A percentile compares a stretch with the other conserved stretches of the same genome.
phyloP scores from a whole-genome alignment of 2,113 vertebrate genomes.

The Thymallus thymallus region DNA sequence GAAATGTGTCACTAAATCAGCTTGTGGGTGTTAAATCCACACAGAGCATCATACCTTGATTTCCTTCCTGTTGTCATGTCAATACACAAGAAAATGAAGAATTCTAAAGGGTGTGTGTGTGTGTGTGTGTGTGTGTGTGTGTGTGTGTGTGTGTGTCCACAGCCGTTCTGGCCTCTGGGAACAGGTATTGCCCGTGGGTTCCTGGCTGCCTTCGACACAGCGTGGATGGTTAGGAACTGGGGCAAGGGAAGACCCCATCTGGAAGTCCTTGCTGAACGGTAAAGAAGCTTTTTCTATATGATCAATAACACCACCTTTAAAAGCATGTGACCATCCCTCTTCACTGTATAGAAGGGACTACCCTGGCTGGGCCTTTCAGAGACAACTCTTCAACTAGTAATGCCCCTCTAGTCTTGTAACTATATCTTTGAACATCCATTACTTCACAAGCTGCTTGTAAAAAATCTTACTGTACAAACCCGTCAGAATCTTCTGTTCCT shows the following conservation, averaged over 20 bases:
- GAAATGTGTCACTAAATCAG: background rate
- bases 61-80: too few species aligned
- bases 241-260: slow-evolving; percentile 73
- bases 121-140: slow-evolving; percentile 1
- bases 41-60: background rate
- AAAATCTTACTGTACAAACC: too few species aligned
- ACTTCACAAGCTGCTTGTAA: too few species aligned
- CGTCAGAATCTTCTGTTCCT: background rate
- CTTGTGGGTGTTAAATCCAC: background rate
- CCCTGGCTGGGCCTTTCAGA: too few species aligned
- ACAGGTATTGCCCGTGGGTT: slow-evolving; percentile 92
- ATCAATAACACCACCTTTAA: slow-evolving; percentile 41
- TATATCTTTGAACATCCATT: too few species aligned
- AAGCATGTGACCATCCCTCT: background rate
- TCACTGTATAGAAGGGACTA: slow-evolving; percentile 33
- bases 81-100: too few species aligned
- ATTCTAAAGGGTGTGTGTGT: too few species aligned
- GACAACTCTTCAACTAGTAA: too few species aligned
- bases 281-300: slow-evolving; percentile 24
- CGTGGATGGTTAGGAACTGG: slow-evolving; percentile 94
- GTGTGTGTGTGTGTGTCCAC: slow-evolving; percentile 35
- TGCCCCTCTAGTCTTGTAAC: too few species aligned
- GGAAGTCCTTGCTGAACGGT: slow-evolving; percentile 89
- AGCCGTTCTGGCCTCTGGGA: slow-evolving; percentile 97
- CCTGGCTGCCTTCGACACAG: slow-evolving; percentile 84